phyloP scores from a whole-genome alignment of 1,140 invertebrate genomes.

The Lepeophtheirus salmonis region DNA sequence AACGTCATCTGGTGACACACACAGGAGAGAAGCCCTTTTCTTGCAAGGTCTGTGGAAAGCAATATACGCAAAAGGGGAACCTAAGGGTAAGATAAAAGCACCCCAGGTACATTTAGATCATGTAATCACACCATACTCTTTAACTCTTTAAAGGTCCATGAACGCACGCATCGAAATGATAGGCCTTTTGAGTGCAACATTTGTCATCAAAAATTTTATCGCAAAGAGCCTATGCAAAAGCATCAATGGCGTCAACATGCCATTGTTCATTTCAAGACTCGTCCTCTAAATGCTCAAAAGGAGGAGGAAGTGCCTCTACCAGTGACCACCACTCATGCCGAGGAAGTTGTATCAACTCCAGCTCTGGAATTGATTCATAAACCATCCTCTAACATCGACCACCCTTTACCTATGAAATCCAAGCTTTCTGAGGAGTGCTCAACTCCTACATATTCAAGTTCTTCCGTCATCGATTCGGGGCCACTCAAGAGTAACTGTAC shows the following conservation, averaged over 20 bases:
- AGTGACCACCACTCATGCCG: background rate
- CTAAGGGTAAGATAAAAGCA: constrained; percentile 14
- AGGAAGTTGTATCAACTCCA: background rate
- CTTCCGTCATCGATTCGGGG: too few species aligned
- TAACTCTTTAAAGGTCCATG: constrained; percentile 13
- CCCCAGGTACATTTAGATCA: background rate
- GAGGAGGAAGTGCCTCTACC: background rate
- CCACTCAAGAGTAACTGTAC: too few species aligned
- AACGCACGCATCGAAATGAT: constrained; percentile 17
- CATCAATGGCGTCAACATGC: constrained; percentile 19
- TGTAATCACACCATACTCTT: background rate
- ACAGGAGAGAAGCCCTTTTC: constrained; percentile 18
- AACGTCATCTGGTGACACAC: constrained; percentile 19
- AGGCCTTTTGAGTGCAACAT: constrained; percentile 18
- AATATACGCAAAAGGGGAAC: constrained; percentile 18
- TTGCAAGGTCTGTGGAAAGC: constrained; percentile 18
- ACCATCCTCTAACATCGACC: background rate
- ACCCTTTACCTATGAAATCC: background rate
- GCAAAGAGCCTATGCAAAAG: constrained; percentile 18
- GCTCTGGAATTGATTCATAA: background rate
- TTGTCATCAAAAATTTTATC: constrained; percentile 17
- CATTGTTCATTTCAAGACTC: constrained; percentile 16
- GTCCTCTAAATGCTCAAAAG: background rate
- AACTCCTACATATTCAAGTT: too few species aligned
- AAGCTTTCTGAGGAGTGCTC: background rate